A percentile compares a stretch with the other conserved stretches of the same genome.
These are phyloP conservation scores for Argyresthia albistria DNA, from an alignment of 2,888 invertebrate genomes.

Conservation along the genomic window DNA sequence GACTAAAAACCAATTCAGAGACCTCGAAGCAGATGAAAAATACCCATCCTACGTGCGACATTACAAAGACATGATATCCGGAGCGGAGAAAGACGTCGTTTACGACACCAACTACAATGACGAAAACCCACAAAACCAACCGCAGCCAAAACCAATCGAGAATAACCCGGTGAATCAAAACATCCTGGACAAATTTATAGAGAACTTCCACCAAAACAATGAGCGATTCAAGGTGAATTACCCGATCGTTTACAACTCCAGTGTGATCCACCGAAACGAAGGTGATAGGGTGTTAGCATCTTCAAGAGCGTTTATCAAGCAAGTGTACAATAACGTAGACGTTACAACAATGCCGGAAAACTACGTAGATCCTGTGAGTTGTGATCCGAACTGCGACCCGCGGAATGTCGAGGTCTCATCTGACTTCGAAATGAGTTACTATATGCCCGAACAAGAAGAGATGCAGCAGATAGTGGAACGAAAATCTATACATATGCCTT, in stretches of 20 bases:
- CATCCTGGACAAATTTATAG: constrained; percentile 41
- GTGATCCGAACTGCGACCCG: constrained; percentile 34
- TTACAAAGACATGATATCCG: no score
- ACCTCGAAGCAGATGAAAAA: no score
- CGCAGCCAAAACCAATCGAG: constrained; percentile 14
- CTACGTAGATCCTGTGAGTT: constrained; percentile 10
- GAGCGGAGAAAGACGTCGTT: constrained; percentile 16
- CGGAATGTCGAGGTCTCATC: constrained; percentile 47
- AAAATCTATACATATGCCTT: background rate
- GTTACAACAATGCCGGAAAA: no score
- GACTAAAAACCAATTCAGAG: no score
- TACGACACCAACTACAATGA: constrained; percentile 24
- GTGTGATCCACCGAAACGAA: constrained; percentile 34
- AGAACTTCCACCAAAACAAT: constrained; percentile 51
- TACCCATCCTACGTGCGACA: no score
- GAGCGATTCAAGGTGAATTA: constrained; percentile 46
- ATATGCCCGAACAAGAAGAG: constrained; percentile 56
- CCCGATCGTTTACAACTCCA: constrained; percentile 50
- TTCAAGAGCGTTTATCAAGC: constrained; percentile 38
- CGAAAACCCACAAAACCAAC: background rate
- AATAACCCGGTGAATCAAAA: constrained; percentile 36
- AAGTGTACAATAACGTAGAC: constrained; percentile 22
- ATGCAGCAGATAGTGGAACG: background rate
- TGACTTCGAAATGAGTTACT: constrained; percentile 58
- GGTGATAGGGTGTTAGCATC: constrained; percentile 26